phyloP scores from a whole-genome alignment of 2,113 vertebrate species.

The Ceuthmochares aereus region DNA sequence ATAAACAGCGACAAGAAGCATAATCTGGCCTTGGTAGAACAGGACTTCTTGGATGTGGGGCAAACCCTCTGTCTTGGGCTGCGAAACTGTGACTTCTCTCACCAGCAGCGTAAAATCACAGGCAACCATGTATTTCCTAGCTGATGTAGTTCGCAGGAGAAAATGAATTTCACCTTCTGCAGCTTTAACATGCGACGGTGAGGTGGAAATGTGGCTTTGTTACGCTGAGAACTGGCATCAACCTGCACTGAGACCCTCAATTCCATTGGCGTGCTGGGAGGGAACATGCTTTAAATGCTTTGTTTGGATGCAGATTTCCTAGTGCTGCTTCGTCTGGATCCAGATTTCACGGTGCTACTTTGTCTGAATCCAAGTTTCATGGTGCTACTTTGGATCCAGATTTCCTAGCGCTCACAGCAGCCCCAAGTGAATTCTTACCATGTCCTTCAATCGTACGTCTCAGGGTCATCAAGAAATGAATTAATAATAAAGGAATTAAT shows the following conservation, averaged over 20 bases:
- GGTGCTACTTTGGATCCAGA: background rate
- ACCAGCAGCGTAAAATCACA: background rate
- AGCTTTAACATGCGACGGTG: fast-evolving
- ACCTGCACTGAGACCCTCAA: fast-evolving
- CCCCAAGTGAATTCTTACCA: background rate
- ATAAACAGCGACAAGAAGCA: background rate
- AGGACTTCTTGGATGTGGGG: background rate
- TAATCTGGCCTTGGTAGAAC: fast-evolving
- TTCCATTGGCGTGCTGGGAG: background rate
- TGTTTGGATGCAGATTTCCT: background rate
- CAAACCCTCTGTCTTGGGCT: background rate
- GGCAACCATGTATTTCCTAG: background rate
- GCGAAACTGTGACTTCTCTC: background rate
- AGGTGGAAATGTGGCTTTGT: background rate
- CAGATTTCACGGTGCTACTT: too few species aligned
- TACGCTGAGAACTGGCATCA: fast-evolving
- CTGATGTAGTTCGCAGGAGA: background rate
- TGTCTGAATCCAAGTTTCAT: too few species aligned
- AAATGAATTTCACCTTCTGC: background rate
- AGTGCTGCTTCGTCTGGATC: background rate
- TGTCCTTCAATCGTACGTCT: background rate
- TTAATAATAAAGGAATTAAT: too few species aligned
- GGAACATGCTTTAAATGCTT: background rate
- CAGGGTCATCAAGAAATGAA: too few species aligned
- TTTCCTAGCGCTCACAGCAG: background rate